Evolutionary conservation across 2,797 vertebrate species (phyloP).

Genomic region (Halcyon chelicuti): DNA sequence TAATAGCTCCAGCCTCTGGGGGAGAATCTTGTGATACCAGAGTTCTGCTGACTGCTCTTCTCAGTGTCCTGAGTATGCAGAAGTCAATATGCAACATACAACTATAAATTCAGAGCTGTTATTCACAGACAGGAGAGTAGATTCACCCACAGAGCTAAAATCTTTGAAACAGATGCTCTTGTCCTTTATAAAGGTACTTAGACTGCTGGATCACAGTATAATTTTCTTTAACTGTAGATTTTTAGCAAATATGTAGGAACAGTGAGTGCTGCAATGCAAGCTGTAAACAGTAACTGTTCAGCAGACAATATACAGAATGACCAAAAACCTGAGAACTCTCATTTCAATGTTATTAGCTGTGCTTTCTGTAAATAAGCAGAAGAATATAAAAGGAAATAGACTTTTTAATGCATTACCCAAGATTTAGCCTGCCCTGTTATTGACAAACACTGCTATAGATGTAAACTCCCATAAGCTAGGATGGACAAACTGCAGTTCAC

Average conservation of each 20-base stretch:
- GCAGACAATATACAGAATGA: background rate
- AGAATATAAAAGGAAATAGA: background rate
- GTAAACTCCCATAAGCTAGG: background rate
- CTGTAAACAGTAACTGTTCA: background rate
- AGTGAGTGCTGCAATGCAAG: background rate
- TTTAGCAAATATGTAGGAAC: background rate
- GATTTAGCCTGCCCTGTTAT: background rate
- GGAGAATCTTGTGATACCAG: background rate
- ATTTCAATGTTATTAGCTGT: background rate
- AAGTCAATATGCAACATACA: background rate
- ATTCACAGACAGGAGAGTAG: background rate
- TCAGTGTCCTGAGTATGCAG: background rate
- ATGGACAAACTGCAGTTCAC: too few species aligned
- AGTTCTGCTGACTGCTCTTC: background rate
- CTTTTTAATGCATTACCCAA: background rate
- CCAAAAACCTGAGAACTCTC: background rate
- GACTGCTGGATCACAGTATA: background rate
- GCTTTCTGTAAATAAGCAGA: background rate
- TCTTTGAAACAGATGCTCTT: background rate
- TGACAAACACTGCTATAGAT: background rate
- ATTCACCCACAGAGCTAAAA: background rate
- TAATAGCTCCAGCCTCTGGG: rapidly evolving
- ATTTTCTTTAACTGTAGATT: background rate
- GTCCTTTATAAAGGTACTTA: background rate
- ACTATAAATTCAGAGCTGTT: background rate